These are phyloP conservation scores for Andricus grossulariae DNA, from an alignment of 1,140 invertebrate genomes.

Conservation along the genomic window DNA sequence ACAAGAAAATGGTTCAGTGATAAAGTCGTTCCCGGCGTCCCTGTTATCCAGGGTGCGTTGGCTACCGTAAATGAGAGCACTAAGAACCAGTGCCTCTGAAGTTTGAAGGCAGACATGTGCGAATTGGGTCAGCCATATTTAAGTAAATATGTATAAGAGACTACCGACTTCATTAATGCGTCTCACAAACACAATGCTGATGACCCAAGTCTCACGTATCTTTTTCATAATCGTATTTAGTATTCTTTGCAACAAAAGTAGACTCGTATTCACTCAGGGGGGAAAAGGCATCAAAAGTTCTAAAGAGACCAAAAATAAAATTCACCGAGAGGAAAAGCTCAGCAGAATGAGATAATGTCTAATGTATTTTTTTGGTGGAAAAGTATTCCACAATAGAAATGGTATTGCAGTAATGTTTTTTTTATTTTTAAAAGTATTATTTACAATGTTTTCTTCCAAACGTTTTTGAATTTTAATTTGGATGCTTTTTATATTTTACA, in stretches of 20 bases:
- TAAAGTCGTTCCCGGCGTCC: neutral
- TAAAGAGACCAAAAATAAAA: neutral
- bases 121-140: constrained; percentile 12
- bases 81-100: neutral
- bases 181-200: neutral
- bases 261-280: neutral
- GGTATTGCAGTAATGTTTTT: too few species aligned
- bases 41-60: too few species aligned
- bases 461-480: too few species aligned
- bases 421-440: too few species aligned
- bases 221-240: neutral
- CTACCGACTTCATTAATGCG: neutral
- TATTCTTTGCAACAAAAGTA: neutral
- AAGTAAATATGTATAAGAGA: constrained; percentile 3
- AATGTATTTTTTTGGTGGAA: too few species aligned
- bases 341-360: neutral
- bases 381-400: too few species aligned
- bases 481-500: too few species aligned
- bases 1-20: neutral
- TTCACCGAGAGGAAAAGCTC: neutral
- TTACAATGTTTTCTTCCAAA: too few species aligned
- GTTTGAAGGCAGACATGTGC: neutral
- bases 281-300: neutral
- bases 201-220: constrained; percentile 8
- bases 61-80: neutral